Base-by-base conservation (phyloP, 2,113 vertebrate genomes). In the Neomonachus schauinslandi region DNA sequence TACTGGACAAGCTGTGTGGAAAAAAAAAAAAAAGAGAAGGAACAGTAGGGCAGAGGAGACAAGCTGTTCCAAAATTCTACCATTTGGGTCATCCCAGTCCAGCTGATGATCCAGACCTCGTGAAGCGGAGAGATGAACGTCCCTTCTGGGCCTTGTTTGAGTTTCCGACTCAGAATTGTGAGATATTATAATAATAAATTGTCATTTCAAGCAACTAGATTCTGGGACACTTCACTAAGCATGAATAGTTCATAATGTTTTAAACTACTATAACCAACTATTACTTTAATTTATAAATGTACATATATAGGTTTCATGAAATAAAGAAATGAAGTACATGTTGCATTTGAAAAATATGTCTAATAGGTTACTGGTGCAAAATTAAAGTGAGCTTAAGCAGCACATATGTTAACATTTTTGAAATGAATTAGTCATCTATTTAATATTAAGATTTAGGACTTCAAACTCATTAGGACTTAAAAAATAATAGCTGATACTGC, bases 271-370 rank as follows among this genome's bases (percentile, higher is more conserved):
- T n/a, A 87, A 72, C 4, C 77, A 93, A 57, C 10, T 93, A 59
- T 79, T 86, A 90, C 26, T 83, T 77, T 92, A 96, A 93, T 95
- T 95, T 46, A 95, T 91, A 93, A 96, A 90, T 72, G 71, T 80
- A 7, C 76, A n/a, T 31, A 36, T 61, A 87, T 18, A 90, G 51
- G 71, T 91, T 93, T 72, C 57, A 96, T 88, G 79, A 81, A 74
- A 86, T 96, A 42, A 88, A 90, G 49, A 94, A 95, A 95, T 95
- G 61, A 82, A 83, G 57, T 69, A 61, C 13, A 65, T 49, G 36
- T 65, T 61, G 12, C n/a, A 94, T 95, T 90, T 72, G 69, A 53
- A 71, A 67, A 42, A 81, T 57, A 55, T 67, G 15, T 91, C 63
- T 67, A 36, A 65, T 42, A 77, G 81, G 39, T 90, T 80, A 86